These are phyloP conservation scores for Parambassis ranga DNA, from an alignment of 2,797 vertebrate genomes.

Conservation along the genomic window DNA sequence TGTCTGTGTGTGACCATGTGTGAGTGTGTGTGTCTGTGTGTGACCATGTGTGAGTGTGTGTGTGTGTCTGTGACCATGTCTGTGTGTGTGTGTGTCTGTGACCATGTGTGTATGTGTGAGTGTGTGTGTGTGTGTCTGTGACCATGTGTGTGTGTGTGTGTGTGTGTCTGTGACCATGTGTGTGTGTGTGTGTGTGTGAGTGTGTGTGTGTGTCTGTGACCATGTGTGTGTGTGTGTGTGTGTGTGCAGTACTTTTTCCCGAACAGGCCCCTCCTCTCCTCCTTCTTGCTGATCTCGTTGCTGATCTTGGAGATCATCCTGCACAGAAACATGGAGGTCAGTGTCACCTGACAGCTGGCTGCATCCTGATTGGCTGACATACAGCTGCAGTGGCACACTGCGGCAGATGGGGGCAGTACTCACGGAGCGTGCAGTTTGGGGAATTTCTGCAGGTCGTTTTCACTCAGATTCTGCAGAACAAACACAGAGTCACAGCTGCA, in stretches of 20 bases:
- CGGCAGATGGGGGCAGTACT: slow-evolving; percentile 66
- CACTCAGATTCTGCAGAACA: slow-evolving; percentile 87
- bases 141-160: not conserved
- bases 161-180: not conserved
- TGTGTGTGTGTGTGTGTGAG: not conserved
- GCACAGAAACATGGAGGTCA: not conserved
- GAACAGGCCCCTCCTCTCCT: slow-evolving; percentile 83
- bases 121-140: not conserved
- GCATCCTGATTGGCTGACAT: too few species aligned
- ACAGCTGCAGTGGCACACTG: not conserved
- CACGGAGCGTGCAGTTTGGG: slow-evolving; percentile 91
- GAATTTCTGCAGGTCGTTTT: slow-evolving; percentile 94
- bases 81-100: not conserved
- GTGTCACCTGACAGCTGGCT: too few species aligned
- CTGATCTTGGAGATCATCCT: slow-evolving; percentile 90
- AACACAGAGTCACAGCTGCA: not conserved
- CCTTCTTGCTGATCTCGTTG: slow-evolving; percentile 89
- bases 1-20: not conserved
- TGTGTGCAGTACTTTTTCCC: slow-evolving; percentile 72
- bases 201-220: not conserved
- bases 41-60: not conserved
- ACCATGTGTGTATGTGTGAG: too few species aligned
- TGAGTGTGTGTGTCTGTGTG: not conserved
- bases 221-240: not conserved
- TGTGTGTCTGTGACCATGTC: not conserved